Conservation (phyloP, 2,113 vertebrate species). For the Abramis brama region DNA sequence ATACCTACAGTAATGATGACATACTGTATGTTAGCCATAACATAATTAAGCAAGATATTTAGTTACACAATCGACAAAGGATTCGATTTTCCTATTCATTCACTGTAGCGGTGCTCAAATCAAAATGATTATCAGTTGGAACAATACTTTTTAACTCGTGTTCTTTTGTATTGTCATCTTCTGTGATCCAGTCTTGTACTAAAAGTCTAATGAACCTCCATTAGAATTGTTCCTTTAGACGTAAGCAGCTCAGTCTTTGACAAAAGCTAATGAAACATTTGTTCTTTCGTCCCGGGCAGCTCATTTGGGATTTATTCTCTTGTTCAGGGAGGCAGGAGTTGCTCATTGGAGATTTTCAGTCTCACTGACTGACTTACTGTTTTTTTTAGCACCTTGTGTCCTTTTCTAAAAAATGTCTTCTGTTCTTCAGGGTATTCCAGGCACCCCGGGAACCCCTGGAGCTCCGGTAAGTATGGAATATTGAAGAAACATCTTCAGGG, state of each 20-base stretch:
- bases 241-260: neutral
- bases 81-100: neutral
- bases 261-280: slow-evolving; percentile 9
- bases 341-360: neutral
- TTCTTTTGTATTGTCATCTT: neutral
- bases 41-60: too few relatives aligned
- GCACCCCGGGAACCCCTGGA: slow-evolving; percentile 73
- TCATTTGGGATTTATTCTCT: neutral
- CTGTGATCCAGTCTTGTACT: neutral
- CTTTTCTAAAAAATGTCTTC: neutral
- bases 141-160: neutral
- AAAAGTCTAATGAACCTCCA: neutral
- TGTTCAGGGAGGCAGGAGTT: neutral
- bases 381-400: neutral
- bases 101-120: neutral
- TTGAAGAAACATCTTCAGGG: neutral
- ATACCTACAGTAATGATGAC: neutral
- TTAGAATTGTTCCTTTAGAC: neutral
- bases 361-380: slow-evolving; percentile 5
- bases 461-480: slow-evolving; percentile 67
- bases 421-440: slow-evolving; percentile 75
- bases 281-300: neutral
- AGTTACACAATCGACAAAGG: too few relatives aligned
- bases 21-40: too few relatives aligned
- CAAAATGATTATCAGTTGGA: neutral